Evolutionary conservation across 2,888 invertebrate species (phyloP), one percentile per base, ranked within the genome.

Genomic region (Andrena flavipes): DNA sequence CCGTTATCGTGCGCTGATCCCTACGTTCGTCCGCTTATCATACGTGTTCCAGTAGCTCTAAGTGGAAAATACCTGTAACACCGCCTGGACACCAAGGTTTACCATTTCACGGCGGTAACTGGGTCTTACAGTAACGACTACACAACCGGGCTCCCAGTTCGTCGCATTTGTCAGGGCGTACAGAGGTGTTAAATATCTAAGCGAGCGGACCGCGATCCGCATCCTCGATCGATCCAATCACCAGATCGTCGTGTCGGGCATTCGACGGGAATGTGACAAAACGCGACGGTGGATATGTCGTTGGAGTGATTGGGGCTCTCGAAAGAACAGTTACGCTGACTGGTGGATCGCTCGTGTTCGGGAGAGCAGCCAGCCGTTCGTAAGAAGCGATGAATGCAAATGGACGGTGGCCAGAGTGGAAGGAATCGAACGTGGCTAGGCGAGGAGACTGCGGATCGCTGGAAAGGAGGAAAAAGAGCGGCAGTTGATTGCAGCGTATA

Each of bases 341-440:
- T 62, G 33, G 23, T 60, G 30, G 48, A 20, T 48, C 8, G 29
- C 42, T 33, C 54, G 35, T 8, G 70, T 26, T 69, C 49, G 29
- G n/a, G 23, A 16, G 23, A n/a, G n/a, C 26, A 51, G 4, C 16
- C 30, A 23, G 54, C 20, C 13, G 79, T 60, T 56, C n/a, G 42
- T 29, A 54, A 74, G 76, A 73, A 76, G 20, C 75, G 73, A 81
- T 73, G 65, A 76, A 86, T 73, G 88, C 82, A 82, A 76, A 84
- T 76, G 67, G 56, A 62, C 48, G 70, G 10, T 56, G 51, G 49
- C 64, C 68, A 49, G 72, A 62, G 56, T 42, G 54, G 54, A 42
- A 68, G 68, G 56, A 84, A 71, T 84, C 74, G 74, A 81, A 75
- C 73, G 73, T 69, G 71, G 75, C 80, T 76, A 67, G 77, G 56